Evolutionary conservation across 2,797 vertebrate species (phyloP).

Genomic region (Enteromius fasciolatus): DNA sequence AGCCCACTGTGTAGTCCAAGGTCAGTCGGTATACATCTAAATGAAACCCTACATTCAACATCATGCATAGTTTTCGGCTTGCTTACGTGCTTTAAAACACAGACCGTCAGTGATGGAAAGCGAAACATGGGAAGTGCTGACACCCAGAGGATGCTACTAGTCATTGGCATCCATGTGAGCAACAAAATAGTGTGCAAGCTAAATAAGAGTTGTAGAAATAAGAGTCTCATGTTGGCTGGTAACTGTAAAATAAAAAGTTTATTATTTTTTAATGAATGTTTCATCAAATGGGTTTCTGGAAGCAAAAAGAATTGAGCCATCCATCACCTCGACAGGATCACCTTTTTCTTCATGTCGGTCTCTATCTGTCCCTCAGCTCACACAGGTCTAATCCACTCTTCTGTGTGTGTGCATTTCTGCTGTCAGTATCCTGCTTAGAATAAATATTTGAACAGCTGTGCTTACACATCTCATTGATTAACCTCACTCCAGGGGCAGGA

Average conservation of each 20-base stretch:
- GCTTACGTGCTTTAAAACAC: slow-evolving; percentile 46
- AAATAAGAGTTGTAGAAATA: too few species aligned
- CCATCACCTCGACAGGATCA: not conserved
- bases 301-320: slow-evolving; percentile 29
- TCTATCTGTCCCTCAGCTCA: slow-evolving; percentile 37
- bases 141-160: slow-evolving; percentile 82
- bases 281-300: slow-evolving; percentile 26
- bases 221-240: not conserved
- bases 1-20: slow-evolving; percentile 26
- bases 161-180: slow-evolving; percentile 74
- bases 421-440: slow-evolving; percentile 60
- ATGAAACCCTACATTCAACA: not conserved
- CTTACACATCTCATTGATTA: slow-evolving; percentile 64
- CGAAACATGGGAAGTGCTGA: slow-evolving; percentile 76
- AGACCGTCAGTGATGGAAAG: slow-evolving; percentile 32
- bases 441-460: slow-evolving; percentile 66
- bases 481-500: slow-evolving; percentile 57
- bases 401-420: slow-evolving; percentile 46
- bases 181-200: not conserved
- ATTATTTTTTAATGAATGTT: slow-evolving; percentile 6
- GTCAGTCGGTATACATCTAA: slow-evolving; percentile 8
- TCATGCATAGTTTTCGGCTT: not conserved
- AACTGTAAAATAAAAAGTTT: not conserved
- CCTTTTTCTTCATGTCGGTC: not conserved
- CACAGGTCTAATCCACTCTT: slow-evolving; percentile 61